Percentiles rank a stretch among this genome's conserved stretches.
Evolutionary conservation across 2,888 invertebrate species (phyloP).

Genomic region (Scrobipalpa costella): DNA sequence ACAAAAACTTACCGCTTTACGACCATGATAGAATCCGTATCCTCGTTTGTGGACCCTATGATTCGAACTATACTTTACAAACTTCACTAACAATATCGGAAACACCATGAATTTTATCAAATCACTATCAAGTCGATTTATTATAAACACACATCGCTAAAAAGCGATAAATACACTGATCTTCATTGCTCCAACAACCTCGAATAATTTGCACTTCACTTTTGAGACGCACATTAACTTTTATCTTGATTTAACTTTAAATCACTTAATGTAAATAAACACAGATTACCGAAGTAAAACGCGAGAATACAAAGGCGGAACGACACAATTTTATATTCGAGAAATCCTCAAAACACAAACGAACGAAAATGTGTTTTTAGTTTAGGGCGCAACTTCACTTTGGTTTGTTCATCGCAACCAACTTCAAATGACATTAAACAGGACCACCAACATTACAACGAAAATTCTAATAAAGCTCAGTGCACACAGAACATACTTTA

Average conservation of each 20-base stretch:
- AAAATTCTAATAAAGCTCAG: not conserved
- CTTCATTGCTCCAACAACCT: conserved; percentile 68
- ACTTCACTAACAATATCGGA: conserved; percentile 67
- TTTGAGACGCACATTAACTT: conserved; percentile 57
- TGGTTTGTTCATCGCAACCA: conserved; percentile 32
- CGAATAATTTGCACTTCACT: conserved; percentile 69
- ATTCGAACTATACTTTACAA: conserved; percentile 74
- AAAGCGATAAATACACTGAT: conserved; percentile 72
- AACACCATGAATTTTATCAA: conserved; percentile 77
- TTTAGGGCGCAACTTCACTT: conserved; percentile 26
- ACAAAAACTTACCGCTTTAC: conserved; percentile 76
- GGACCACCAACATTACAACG: conserved; percentile 36
- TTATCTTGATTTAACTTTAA: conserved; percentile 34
- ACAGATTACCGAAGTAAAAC: conserved; percentile 37
- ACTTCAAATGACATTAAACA: conserved; percentile 37
- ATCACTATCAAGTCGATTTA: conserved; percentile 74
- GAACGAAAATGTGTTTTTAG: conserved; percentile 57
- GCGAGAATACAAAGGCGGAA: conserved; percentile 38
- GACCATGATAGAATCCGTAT: conserved; percentile 82
- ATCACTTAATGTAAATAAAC: conserved; percentile 39
- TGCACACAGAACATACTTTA: not conserved
- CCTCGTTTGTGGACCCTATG: conserved; percentile 81
- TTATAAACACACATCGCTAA: conserved; percentile 76
- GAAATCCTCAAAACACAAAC: conserved; percentile 66
- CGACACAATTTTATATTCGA: conserved; percentile 42